Base-by-base conservation (phyloP, 2,888 invertebrate species). In the Slavum lentiscoides region DNA sequence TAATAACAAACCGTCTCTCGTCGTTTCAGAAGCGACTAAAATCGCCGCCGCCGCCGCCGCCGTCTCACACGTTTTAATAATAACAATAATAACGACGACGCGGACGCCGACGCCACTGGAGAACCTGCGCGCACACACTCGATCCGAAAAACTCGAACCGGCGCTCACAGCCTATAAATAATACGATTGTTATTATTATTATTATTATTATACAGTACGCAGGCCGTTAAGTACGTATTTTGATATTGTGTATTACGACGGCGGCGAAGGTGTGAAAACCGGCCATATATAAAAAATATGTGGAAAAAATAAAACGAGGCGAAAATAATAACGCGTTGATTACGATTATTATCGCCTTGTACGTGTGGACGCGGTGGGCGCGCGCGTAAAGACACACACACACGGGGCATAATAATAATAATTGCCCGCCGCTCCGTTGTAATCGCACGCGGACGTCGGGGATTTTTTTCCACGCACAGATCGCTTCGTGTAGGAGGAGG, bases 201-300 rank as follows among this genome's bases (percentile, higher is more conserved):
- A 21, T 39, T 66, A 66, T 49, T 21, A 66, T 53, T 19, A 39
- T 21, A 49, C 23, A 58, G 55, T 21, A 59, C 30, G 1, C 19
- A 39, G n/a, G 70, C 21, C 55, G 37, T 55, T 59, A 13, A 7
- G n/a, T 67, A 19, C n/a, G 19, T n/a, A n/a, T 66, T 43, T 43
- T 13, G 15, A n/a, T 23, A 11, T 15, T 19, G 30, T 55, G 19
- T 30, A 30, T 17, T 39, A 61, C 61, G 55, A 13, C 43, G 74
- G 58, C 67, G 75, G 30, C 13, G 30, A 15, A 75, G 75, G 75
- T 75, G 75, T 75, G 75, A 75, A 74, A 75, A 67, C 58, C 55
- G 19, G 30, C 39, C 67, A 23, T 0, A 9, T 67, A 66, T 37
- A 74, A 74, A n/a, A n/a, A n/a, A n/a, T n/a, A n/a, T n/a, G n/a